Conservation (phyloP, 2,888 invertebrate species). For the Tinea pellionella region DNA sequence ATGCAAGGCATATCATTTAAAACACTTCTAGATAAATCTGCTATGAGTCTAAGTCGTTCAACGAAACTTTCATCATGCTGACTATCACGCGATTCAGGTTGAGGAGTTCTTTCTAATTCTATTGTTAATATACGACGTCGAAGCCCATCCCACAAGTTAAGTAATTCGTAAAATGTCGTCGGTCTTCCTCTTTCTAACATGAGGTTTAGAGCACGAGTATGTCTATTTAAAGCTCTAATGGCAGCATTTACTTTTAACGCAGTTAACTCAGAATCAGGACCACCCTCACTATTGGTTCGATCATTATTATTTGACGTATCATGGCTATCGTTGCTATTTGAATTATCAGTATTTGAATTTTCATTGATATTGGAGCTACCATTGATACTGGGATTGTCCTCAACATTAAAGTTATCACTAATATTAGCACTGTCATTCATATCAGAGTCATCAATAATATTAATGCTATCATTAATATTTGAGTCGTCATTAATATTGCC, state of each 20-base stretch:
- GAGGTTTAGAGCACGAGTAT: conserved; percentile 43
- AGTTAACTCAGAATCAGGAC: conserved; percentile 32
- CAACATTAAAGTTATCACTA: too few species aligned
- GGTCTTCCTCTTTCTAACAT: conserved; percentile 54
- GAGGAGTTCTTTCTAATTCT: conserved; percentile 55
- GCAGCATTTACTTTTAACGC: conserved; percentile 49
- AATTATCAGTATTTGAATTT: too few species aligned
- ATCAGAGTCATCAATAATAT: too few species aligned
- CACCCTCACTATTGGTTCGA: too few species aligned
- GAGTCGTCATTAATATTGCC: background rate
- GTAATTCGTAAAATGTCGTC: conserved; percentile 66
- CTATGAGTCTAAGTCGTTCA: conserved; percentile 55
- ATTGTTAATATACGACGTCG: conserved; percentile 68
- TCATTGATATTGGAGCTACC: background rate
- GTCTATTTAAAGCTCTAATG: conserved; percentile 47
- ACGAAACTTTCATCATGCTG: conserved; percentile 52
- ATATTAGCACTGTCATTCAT: too few species aligned
- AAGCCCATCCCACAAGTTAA: conserved; percentile 74
- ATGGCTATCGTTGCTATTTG: too few species aligned
- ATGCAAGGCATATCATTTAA: conserved; percentile 20
- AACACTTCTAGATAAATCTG: conserved; percentile 42
- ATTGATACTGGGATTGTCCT: background rate
- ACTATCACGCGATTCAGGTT: conserved; percentile 35
- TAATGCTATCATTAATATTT: background rate
- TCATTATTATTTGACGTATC: too few species aligned